Percentiles rank a stretch among this genome's conserved stretches.
phyloP scores from a whole-genome alignment of 2,888 invertebrate species.

The Meteorus cinctellus region DNA sequence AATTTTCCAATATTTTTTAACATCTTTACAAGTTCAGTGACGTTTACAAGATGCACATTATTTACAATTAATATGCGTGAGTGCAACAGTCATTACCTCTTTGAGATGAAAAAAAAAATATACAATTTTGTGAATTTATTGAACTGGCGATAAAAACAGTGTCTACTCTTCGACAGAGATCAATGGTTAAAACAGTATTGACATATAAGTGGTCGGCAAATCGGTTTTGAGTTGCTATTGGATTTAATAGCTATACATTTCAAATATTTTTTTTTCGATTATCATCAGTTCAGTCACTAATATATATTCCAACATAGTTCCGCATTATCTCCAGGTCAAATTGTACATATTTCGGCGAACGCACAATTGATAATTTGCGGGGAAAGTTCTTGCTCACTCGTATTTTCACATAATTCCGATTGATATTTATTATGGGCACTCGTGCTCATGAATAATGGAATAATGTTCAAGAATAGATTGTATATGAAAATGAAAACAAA shows the following conservation, averaged over 20 bases:
- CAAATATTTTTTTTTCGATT: background rate
- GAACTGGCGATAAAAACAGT: background rate
- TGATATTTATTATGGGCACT: background rate
- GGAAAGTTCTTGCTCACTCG: background rate
- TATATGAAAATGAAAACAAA: background rate
- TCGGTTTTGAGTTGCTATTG: background rate
- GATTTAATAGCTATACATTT: background rate
- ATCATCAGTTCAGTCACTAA: background rate
- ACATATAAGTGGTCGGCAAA: background rate
- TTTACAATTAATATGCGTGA: background rate
- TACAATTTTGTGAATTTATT: constrained; percentile 2
- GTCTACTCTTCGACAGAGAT: background rate
- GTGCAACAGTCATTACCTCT: background rate
- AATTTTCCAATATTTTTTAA: background rate
- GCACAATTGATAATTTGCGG: background rate
- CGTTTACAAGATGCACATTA: background rate
- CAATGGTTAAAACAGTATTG: background rate
- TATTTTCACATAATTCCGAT: constrained; percentile 20
- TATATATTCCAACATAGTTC: background rate
- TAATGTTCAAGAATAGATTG: constrained; percentile 10
- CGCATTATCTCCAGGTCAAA: constrained; percentile 1
- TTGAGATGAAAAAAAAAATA: background rate
- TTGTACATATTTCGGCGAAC: background rate
- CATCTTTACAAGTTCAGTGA: background rate
- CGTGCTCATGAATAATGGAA: constrained; percentile 28